These are phyloP conservation scores for Dallia pectoralis DNA, from an alignment of 2,797 vertebrate genomes.

Conservation along the genomic window DNA sequence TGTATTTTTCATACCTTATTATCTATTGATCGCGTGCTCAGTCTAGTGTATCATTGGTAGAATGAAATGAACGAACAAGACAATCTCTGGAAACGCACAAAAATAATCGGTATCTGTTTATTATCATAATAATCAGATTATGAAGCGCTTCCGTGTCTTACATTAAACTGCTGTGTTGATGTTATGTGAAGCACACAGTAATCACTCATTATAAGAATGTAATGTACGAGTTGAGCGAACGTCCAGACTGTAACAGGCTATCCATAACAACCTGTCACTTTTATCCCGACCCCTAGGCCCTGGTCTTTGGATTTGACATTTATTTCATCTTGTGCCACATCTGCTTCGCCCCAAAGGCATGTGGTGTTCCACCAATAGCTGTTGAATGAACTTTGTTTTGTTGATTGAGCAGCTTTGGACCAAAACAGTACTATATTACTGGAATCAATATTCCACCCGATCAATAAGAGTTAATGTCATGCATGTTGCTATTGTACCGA, in stretches of 20 bases:
- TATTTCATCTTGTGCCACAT: constrained; percentile 47
- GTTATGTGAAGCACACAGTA: too few species aligned
- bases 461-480: neutral
- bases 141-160: neutral
- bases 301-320: constrained; percentile 32
- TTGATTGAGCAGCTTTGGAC: constrained; percentile 20
- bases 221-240: too few species aligned
- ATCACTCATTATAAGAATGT: too few species aligned
- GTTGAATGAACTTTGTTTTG: constrained; percentile 28
- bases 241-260: constrained; percentile 26
- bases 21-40: neutral
- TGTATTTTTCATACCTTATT: neutral
- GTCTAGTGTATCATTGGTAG: neutral
- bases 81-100: neutral
- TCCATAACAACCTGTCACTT: constrained; percentile 23
- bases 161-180: too few species aligned
- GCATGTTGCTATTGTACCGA: neutral
- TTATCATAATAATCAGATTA: neutral
- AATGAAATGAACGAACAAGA: neutral
- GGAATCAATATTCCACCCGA: neutral
- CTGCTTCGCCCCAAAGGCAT: constrained; percentile 37
- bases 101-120: neutral
- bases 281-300: constrained; percentile 15
- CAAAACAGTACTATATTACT: neutral
- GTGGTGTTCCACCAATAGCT: constrained; percentile 27